phyloP scores from a whole-genome alignment of 37 sponge, comb jelly and placozoan species.

The Eunapius fragilis region DNA sequence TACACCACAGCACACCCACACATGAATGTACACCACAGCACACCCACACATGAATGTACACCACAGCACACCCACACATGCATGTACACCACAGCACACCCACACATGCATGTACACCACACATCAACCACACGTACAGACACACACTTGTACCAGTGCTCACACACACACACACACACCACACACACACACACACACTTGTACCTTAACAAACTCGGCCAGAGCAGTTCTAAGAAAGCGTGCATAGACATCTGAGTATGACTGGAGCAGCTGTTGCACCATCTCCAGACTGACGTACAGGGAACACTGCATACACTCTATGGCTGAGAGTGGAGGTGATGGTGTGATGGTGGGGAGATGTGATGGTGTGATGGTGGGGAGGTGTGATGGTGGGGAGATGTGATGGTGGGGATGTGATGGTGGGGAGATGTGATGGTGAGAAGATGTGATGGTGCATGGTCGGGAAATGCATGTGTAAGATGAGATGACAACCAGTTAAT shows the following conservation, averaged over 20 bases:
- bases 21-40: too few relatives aligned
- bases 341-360: too few relatives aligned
- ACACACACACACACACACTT: background rate
- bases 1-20: too few relatives aligned
- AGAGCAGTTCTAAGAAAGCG: conserved; percentile 23
- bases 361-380: too few relatives aligned
- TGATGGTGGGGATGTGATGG: too few relatives aligned
- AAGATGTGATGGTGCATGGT: too few relatives aligned
- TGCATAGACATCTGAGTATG: background rate
- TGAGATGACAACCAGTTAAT: too few relatives aligned
- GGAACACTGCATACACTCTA: conserved; percentile 65
- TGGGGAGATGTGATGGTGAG: too few relatives aligned
- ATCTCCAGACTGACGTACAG: conserved; percentile 30
- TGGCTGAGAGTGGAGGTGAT: conserved; percentile 9
- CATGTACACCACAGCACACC: too few relatives aligned
- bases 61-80: too few relatives aligned
- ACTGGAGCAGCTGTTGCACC: conserved; percentile 31
- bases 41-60: too few relatives aligned
- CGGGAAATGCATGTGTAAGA: too few relatives aligned
- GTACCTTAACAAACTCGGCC: conserved; percentile 40
- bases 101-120: background rate
- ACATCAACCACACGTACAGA: background rate
- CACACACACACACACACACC: background rate
- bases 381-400: background rate
- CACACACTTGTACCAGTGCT: background rate